Evolutionary conservation across 2,888 invertebrate genomes (phyloP).

Genomic region (Tigriopus californicus): DNA sequence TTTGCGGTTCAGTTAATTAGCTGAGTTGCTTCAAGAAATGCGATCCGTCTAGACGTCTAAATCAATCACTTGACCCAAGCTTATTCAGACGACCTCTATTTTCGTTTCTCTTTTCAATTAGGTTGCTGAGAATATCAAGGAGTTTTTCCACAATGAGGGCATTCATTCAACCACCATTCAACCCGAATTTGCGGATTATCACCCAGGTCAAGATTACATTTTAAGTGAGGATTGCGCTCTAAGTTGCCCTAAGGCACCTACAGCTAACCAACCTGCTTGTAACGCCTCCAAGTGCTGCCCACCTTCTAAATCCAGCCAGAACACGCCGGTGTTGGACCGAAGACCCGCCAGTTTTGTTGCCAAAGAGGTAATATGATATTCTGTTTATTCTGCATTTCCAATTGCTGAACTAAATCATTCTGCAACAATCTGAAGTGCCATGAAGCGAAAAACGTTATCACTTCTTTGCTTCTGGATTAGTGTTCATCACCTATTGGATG

Average conservation of each 20-base stretch:
- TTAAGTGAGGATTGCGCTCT: conserved; percentile 46
- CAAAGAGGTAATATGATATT: too few relatives aligned
- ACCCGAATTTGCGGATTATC: conserved; percentile 72
- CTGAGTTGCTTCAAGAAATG: too few relatives aligned
- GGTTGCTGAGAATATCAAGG: conserved; percentile 85
- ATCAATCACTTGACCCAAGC: too few relatives aligned
- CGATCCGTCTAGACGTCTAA: too few relatives aligned
- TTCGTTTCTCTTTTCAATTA: conserved; percentile 23
- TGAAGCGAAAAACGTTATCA: too few relatives aligned
- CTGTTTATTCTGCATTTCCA: too few relatives aligned
- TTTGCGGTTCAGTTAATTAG: too few relatives aligned
- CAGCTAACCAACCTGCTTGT: not conserved
- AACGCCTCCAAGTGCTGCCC: conserved; percentile 13
- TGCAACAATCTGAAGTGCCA: too few relatives aligned
- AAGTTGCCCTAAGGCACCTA: conserved; percentile 53
- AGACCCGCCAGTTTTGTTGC: not conserved
- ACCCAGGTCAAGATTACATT: not conserved
- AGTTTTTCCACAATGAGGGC: conserved; percentile 93
- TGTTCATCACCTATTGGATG: too few relatives aligned
- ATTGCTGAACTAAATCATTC: not conserved
- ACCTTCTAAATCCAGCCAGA: not conserved
- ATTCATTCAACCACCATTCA: conserved; percentile 98
- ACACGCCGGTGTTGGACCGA: not conserved
- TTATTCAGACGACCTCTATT: too few relatives aligned
- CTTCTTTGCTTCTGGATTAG: too few relatives aligned